Percentiles rank a stretch among this genome's conserved stretches.
Conservation (phyloP, 2,113 vertebrate species). For the Plecotus auritus region DNA sequence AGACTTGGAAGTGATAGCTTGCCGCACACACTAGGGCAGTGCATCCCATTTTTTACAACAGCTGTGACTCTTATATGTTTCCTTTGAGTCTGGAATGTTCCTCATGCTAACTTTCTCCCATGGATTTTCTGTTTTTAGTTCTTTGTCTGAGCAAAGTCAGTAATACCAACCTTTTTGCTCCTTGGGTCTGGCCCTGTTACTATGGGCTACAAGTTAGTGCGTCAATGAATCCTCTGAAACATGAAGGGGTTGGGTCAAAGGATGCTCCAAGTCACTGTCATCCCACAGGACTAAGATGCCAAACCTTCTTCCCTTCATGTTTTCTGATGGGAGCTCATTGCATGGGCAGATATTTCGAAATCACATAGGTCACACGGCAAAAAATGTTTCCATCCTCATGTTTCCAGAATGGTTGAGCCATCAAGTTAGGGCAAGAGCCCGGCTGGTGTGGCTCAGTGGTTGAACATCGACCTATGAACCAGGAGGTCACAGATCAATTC, state of each 20-base stretch:
- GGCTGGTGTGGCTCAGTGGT: too few relatives aligned
- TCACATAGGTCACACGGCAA: neutral
- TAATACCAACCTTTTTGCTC: slow-evolving; percentile 52
- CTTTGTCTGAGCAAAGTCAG: slow-evolving; percentile 64
- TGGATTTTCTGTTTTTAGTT: neutral
- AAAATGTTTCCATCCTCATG: neutral
- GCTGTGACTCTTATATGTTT: neutral
- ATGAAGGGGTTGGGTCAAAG: neutral
- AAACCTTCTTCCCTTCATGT: slow-evolving; percentile 20
- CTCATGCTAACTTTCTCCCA: neutral
- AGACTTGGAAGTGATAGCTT: neutral
- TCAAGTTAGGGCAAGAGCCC: neutral
- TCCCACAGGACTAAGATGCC: slow-evolving; percentile 59
- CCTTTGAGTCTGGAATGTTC: neutral
- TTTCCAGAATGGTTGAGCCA: neutral
- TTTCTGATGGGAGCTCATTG: slow-evolving; percentile 52
- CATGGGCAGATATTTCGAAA: slow-evolving; percentile 27
- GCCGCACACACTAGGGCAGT: neutral
- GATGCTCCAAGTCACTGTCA: slow-evolving; percentile 51
- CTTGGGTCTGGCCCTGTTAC: slow-evolving; percentile 50
- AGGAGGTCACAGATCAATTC: too few relatives aligned
- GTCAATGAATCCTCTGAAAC: slow-evolving; percentile 57
- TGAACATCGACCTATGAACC: too few relatives aligned
- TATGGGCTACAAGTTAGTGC: slow-evolving; percentile 58
- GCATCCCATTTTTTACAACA: neutral